phyloP scores from a whole-genome alignment of 2,797 vertebrate species.

The Esox lucius region DNA sequence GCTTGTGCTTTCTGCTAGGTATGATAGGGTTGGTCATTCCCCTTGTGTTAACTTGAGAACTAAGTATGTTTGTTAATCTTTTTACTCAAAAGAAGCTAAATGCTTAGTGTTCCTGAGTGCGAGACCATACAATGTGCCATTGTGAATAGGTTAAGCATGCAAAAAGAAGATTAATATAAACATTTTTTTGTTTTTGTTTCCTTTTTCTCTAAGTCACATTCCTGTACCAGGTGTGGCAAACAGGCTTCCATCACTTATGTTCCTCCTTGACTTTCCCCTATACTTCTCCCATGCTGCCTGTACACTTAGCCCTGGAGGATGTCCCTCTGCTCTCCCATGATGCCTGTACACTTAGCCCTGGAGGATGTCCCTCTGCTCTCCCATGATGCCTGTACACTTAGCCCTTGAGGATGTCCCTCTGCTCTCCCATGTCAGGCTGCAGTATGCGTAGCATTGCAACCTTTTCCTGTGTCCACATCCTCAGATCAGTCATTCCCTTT shows the following conservation, averaged over 20 bases:
- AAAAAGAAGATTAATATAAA: constrained; percentile 28
- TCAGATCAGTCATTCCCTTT: background rate
- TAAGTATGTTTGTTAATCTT: constrained; percentile 36
- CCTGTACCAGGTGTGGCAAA: constrained; percentile 37
- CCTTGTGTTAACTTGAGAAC: constrained; percentile 38
- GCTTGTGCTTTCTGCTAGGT: constrained; percentile 14
- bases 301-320: constrained; percentile 43
- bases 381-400: constrained; percentile 43
- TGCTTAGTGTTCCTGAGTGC: constrained; percentile 45
- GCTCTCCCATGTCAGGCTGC: constrained; percentile 32
- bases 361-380: constrained; percentile 24
- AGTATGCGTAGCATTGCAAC: constrained; percentile 35
- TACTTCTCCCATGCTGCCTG: constrained; percentile 27
- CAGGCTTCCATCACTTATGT: constrained; percentile 22
- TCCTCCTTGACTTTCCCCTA: constrained; percentile 19
- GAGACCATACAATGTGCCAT: constrained; percentile 37
- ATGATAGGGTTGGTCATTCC: constrained; percentile 12
- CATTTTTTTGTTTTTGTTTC: constrained; percentile 49
- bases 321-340: constrained; percentile 16
- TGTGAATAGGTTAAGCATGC: constrained; percentile 24
- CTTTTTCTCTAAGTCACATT: constrained; percentile 2
- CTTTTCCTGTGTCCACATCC: background rate
- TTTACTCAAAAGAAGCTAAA: constrained; percentile 55
- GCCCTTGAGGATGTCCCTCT: constrained; percentile 29
- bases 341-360: constrained; percentile 48